Base-by-base conservation (phyloP, 2,888 invertebrate species). In the Drosophila mulleri region DNA sequence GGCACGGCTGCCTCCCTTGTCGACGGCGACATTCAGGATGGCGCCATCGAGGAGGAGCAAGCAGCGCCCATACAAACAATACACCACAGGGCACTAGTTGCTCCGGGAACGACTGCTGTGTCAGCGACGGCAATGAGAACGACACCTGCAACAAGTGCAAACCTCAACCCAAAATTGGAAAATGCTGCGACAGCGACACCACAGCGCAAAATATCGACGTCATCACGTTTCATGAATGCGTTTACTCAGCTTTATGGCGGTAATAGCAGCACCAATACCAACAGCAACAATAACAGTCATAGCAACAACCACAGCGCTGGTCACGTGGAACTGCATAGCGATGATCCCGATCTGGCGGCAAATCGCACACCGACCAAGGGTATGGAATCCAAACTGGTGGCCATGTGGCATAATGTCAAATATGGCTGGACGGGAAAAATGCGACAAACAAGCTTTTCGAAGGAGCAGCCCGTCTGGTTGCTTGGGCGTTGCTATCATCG, bases 381-480 rank as follows among this genome's bases (percentile, higher is more conserved):
- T 94, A 95, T 98, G 79, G 97, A 97, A 92, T 96, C 96, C 32
- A 96, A 96, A 76, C 92, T 98, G 59, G 93, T 97, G 89, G 97
- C 97, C 45, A 96, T 97, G 95, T 98, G 97, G 97, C 97, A 98
- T 92, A 98, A 98, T 93, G 95, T 98, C 68, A 97, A 97, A 94
- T 97, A 97, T 93, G 97, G 96, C 94, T 97, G 96, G 96, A 95
- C 96, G 61, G 95, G 96, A 0, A 97, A 97, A 93, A 93, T 97
- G 75, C 95, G 95, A 82, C 83, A 82, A 35, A 95, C 96, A 2
- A 95, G 95, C 84, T 96, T 96, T 85, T 97, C 96, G 0, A 96
- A 96, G 93, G 97, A 97, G 93, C 96, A 96, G 75, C 97, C 98
- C 0, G 97, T 98, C 5, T 98, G 97, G 96, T 92, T 98, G 29